Base-by-base conservation (phyloP, 2,113 vertebrate genomes). In the Colius striatus region DNA sequence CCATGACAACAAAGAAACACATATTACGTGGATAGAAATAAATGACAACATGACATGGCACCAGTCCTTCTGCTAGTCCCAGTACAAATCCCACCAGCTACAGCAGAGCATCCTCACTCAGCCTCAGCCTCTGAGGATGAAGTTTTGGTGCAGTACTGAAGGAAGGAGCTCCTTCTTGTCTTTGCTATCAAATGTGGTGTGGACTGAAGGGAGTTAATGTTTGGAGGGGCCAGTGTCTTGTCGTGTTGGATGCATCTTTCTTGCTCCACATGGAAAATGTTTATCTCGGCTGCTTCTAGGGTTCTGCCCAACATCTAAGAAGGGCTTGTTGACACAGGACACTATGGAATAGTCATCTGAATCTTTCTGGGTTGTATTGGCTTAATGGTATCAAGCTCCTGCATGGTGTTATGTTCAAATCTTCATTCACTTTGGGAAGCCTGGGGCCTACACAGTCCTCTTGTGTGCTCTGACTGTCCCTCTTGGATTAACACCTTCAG, bases 1-100 rank as follows among this genome's bases (percentile, higher is more conserved):
- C 43, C 53, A 75, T 14, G 71, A 93, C 94, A 95, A 87, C 89
- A 75, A 86, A 80, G 81, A 93, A 54, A 87, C 51, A 20, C 38
- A 86, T 18, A 26, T 54, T 78, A 36, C 6, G 32, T 16, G 30
- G 38, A 17, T 45, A 70, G 94, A 94, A 95, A 90, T 85, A 94
- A 91, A 43, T 25, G 29, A 76, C 85, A 85, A 78, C 11, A 29
- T 25, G 7, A 5, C 76, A 19, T 8, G 11, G 16, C 84, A 50
- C 45, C 30, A 30, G 34, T 86, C 84, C 74, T 78, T 18, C 38
- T 87, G 84, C 61, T 74, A 25, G 41, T 70, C 54, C 78, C 80
- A 16, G 75, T 87, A 71, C 63, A 79, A 90, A 92, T 84, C 77
- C 65, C 67, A 13, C 38, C 43, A 38, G 53, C 29, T n/a, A 30